A percentile compares a stretch with the other conserved stretches of the same genome.
Evolutionary conservation across 2,888 invertebrate genomes (phyloP).

Genomic region (Drosophila austrosaltans): DNA sequence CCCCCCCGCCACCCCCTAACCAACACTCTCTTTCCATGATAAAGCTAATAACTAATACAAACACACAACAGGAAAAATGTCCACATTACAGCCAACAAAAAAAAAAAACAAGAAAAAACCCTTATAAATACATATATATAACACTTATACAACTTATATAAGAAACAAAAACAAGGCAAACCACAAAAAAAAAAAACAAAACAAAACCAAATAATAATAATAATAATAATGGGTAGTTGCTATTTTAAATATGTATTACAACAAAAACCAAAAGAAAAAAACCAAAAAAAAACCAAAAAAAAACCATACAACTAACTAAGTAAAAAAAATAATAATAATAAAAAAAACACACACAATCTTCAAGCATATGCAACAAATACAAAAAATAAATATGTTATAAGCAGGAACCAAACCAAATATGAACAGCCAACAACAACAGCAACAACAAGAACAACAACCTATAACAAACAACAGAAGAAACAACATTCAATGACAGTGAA

Average conservation of each 20-base stretch:
- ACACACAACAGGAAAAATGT: slow-evolving; percentile 21
- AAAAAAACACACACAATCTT: slow-evolving; percentile 33
- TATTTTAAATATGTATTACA: slow-evolving; percentile 78
- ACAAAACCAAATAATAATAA: slow-evolving; percentile 20
- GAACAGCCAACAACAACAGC: slow-evolving; percentile 51
- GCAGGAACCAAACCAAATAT: slow-evolving; percentile 59
- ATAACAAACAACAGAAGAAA: slow-evolving; percentile 34
- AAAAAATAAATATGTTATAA: slow-evolving; percentile 56
- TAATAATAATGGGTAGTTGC: slow-evolving; percentile 73
- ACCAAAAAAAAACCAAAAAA: slow-evolving; percentile 28
- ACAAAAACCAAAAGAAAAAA: slow-evolving; percentile 40
- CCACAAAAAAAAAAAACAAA: slow-evolving; percentile 41
- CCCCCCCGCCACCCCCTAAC: neutral
- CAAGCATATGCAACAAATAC: slow-evolving; percentile 48
- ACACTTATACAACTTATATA: slow-evolving; percentile 71
- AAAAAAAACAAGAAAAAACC: neutral
- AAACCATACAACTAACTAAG: slow-evolving; percentile 38
- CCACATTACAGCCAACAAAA: slow-evolving; percentile 37
- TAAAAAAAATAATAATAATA: slow-evolving; percentile 7
- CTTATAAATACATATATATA: slow-evolving; percentile 12
- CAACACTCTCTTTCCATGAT: neutral
- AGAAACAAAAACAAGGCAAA: slow-evolving; percentile 53
- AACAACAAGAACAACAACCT: slow-evolving; percentile 37
- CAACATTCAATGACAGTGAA: slow-evolving; percentile 22
- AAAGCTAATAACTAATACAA: slow-evolving; percentile 10